Evolutionary conservation across 1,140 invertebrate species (phyloP), one percentile per base, ranked within the genome.

Genomic region (Penaeus indicus): DNA sequence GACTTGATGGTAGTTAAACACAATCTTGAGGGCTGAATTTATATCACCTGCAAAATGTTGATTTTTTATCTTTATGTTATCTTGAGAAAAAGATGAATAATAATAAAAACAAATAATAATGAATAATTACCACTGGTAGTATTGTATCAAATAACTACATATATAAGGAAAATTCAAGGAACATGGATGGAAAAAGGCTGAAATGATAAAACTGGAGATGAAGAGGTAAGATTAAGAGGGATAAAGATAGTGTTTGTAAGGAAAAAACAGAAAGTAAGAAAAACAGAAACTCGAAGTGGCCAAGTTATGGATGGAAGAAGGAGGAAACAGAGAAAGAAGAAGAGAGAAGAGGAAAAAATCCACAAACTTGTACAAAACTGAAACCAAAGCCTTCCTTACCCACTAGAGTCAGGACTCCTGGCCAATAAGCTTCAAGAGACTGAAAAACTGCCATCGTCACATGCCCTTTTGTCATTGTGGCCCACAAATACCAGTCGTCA

Each of bases 381-480:
- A 60, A 89, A n/a, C 5, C 18, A 69, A 61, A 81, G 42, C n/a
- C 7, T 62, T 27, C 62, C 82, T 82, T 86, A 92, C 92, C 91
- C 91, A 95, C 95, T 90, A 98, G 94, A 92, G 98, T 98, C 61
- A 99, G 94, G 60, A 99, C 94, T 5, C 99, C 98, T 3, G 99
- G 99, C 98, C 98, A 99, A 92, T 98, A 99, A 0, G 98, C 97
- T 94, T 99, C 99, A 18, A 99, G 94, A 0, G 98, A 99, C 92
- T 99, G 99, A 92, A 99, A 99, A 3, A 99, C 96, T 0, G 99
- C 98, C 89, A 99, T 93, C 7, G 98, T 99, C 3, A 99, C 96
- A 92, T 97, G 96, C 0, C 98, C 99, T 92, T 98, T 97, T 19
- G 95, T 95, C 98, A 99, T 99, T 32, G 97, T 97, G 1, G 97